Percentiles rank a stretch among this genome's conserved stretches.
Evolutionary conservation across 2,113 vertebrate genomes (phyloP).

Genomic region (Pteropus alecto): DNA sequence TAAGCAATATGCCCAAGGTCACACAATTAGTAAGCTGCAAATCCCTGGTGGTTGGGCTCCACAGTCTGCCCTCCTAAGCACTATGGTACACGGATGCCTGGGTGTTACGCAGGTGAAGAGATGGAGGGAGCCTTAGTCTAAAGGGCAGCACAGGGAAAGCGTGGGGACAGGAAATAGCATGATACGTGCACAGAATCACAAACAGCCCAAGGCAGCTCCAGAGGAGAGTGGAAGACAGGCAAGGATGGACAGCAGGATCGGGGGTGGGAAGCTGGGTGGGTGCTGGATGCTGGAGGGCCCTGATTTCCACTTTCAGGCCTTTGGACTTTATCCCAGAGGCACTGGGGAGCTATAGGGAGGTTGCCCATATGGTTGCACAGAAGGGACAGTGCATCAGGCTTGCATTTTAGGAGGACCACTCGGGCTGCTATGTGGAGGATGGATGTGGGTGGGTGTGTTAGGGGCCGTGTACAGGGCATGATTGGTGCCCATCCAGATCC

Average conservation of each 20-base stretch:
- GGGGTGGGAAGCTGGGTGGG: accelerated
- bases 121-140: neutral
- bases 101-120: neutral
- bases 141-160: neutral
- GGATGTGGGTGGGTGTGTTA: neutral
- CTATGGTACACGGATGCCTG: accelerated
- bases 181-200: neutral
- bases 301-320: no score
- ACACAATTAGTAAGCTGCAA: neutral
- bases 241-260: neutral
- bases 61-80: neutral
- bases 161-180: neutral
- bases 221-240: neutral
- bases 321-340: neutral
- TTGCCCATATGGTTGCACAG: neutral
- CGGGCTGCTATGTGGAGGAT: neutral
- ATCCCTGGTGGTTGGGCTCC: neutral
- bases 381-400: neutral
- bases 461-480: neutral
- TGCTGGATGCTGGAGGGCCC: neutral
- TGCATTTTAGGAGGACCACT: neutral
- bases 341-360: accelerated
- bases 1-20: neutral
- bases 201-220: no score
- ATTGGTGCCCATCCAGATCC: no score